These are phyloP conservation scores for Enchytraeus crypticus DNA, from an alignment of 2,888 invertebrate genomes.

Conservation along the genomic window DNA sequence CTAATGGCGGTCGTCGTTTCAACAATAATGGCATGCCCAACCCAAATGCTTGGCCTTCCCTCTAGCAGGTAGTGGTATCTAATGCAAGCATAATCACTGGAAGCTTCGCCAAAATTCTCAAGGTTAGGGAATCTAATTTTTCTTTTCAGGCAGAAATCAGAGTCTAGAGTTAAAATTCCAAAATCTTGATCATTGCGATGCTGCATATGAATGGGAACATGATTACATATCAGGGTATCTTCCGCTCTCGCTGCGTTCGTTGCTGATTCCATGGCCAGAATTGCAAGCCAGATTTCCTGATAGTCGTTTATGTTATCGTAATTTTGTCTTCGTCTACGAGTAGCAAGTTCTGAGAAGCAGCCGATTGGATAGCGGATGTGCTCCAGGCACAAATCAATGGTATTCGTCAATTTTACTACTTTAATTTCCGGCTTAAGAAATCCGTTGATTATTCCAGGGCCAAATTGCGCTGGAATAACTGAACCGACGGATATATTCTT, in stretches of 20 bases:
- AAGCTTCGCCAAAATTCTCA: background rate
- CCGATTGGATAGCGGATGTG: conserved; percentile 28
- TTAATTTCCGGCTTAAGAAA: conserved; percentile 34
- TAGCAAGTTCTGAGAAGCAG: conserved; percentile 28
- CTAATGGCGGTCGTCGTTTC: too few relatives aligned
- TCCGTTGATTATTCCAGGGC: conserved; percentile 28
- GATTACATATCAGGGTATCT: conserved; percentile 33
- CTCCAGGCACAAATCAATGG: conserved; percentile 39
- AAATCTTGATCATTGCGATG: background rate
- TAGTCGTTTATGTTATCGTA: conserved; percentile 31
- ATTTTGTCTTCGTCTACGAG: background rate
- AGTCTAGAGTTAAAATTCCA: background rate
- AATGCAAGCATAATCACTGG: background rate
- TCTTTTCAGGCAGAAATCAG: background rate
- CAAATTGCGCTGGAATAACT: conserved; percentile 33
- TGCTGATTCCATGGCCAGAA: conserved; percentile 36
- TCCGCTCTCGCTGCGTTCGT: conserved; percentile 28
- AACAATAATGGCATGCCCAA: background rate
- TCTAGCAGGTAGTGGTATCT: background rate
- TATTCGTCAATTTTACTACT: conserved; percentile 34
- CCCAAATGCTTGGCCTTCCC: background rate
- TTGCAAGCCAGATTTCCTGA: conserved; percentile 33
- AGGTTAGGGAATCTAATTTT: background rate
- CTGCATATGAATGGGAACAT: conserved; percentile 27
- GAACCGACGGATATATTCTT: background rate